These are phyloP conservation scores for Carollia perspicillata DNA, from an alignment of 2,113 vertebrate species.

Conservation along the genomic window DNA sequence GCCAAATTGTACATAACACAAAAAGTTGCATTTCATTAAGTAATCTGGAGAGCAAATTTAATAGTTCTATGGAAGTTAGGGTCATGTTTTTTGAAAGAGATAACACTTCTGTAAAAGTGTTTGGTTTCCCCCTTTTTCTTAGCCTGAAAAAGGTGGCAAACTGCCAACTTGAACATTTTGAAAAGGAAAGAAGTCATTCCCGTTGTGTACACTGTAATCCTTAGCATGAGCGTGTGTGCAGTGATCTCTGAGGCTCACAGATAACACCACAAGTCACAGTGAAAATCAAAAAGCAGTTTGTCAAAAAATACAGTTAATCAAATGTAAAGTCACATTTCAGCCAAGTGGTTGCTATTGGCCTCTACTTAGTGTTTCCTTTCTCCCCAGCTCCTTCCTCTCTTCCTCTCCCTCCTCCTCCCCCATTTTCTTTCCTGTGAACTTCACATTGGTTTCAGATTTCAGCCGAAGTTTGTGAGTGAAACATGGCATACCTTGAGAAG, in stretches of 20 bases:
- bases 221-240: neutral
- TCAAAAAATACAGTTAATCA: neutral
- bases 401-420: neutral
- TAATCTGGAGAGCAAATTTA: neutral
- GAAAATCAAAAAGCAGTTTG: neutral
- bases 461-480: neutral
- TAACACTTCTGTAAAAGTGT: neutral
- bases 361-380: neutral
- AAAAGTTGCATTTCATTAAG: neutral
- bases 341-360: neutral
- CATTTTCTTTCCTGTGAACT: neutral
- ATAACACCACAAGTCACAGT: neutral
- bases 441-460: neutral
- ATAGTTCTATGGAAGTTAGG: neutral
- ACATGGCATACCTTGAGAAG: neutral
- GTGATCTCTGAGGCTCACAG: neutral
- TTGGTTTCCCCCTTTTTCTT: neutral
- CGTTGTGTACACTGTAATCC: neutral
- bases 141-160: neutral
- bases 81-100: constrained; percentile 10
- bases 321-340: neutral
- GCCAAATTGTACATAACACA: neutral
- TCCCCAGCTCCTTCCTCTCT: neutral
- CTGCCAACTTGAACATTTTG: neutral
- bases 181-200: neutral